Conservation (phyloP, 2,113 vertebrate species). For the Lophochroa leadbeateri region DNA sequence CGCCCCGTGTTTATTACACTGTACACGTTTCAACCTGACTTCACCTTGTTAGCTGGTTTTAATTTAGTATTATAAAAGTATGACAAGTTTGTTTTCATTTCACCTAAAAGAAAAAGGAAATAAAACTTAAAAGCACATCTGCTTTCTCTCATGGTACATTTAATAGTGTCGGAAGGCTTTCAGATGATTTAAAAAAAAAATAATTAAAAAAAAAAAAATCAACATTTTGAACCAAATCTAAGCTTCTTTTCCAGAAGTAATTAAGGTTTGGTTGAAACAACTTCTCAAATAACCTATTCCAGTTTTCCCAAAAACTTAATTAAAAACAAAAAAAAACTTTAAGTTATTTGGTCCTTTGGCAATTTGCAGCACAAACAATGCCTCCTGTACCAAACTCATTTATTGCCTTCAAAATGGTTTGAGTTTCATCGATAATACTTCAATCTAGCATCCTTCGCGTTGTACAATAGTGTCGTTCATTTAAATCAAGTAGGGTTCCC, state of each 20-base stretch:
- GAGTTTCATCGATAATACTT: conserved; percentile 70
- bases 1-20: conserved; percentile 49
- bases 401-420: conserved; percentile 81
- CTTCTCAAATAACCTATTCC: conserved; percentile 73
- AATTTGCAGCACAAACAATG: conserved; percentile 80
- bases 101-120: conserved; percentile 70
- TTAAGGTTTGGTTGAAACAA: conserved; percentile 74
- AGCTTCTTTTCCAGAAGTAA: conserved; percentile 73
- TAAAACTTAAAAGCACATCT: conserved; percentile 70
- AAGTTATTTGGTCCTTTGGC: conserved; percentile 88
- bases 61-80: conserved; percentile 76
- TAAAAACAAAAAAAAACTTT: conserved; percentile 53
- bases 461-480: conserved; percentile 65
- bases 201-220: conserved; percentile 31
- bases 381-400: conserved; percentile 77
- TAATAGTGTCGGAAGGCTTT: conserved; percentile 74
- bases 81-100: conserved; percentile 70
- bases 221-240: conserved; percentile 74
- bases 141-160: conserved; percentile 72
- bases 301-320: conserved; percentile 75
- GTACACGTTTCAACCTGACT: conserved; percentile 75
- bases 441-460: conserved; percentile 67
- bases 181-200: conserved; percentile 61
- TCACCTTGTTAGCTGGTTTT: conserved; percentile 76
- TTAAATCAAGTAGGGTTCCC: conserved; percentile 66